Evolutionary conservation across 2,888 invertebrate genomes (phyloP).

Genomic region (Parasteatoda lunata): DNA sequence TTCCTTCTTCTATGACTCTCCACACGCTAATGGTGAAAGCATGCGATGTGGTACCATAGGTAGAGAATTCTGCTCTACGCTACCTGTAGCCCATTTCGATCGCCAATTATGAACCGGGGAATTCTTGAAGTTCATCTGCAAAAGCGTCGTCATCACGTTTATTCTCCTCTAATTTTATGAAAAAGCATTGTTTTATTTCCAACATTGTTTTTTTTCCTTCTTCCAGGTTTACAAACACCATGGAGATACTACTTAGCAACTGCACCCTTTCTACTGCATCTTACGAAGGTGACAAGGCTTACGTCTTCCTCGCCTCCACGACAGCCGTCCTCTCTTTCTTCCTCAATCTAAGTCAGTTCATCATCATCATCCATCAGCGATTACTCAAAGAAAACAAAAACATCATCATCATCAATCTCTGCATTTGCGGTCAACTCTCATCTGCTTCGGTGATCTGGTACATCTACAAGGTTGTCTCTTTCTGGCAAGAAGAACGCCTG

Average conservation of each 20-base stretch:
- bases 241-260: conserved; percentile 15
- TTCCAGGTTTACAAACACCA: background rate
- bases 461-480: conserved; percentile 17
- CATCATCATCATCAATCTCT: conserved; percentile 44
- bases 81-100: too few relatives aligned
- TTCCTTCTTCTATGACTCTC: too few relatives aligned
- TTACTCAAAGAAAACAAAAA: conserved; percentile 23
- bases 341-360: conserved; percentile 46
- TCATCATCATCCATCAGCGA: conserved; percentile 38
- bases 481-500: conserved; percentile 5
- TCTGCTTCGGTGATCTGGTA: conserved; percentile 37
- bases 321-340: conserved; percentile 55
- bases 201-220: too few relatives aligned
- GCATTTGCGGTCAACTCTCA: conserved; percentile 49
- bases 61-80: too few relatives aligned
- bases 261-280: background rate
- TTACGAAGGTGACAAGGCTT: conserved; percentile 21
- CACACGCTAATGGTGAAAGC: too few relatives aligned
- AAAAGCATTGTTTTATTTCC: too few relatives aligned
- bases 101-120: too few relatives aligned
- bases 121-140: too few relatives aligned
- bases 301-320: conserved; percentile 36
- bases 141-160: too few relatives aligned
- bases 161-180: too few relatives aligned
- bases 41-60: too few relatives aligned